These are phyloP conservation scores for Platorchestia sp. DNA, from an alignment of 1,140 invertebrate species.

Conservation along the genomic window DNA sequence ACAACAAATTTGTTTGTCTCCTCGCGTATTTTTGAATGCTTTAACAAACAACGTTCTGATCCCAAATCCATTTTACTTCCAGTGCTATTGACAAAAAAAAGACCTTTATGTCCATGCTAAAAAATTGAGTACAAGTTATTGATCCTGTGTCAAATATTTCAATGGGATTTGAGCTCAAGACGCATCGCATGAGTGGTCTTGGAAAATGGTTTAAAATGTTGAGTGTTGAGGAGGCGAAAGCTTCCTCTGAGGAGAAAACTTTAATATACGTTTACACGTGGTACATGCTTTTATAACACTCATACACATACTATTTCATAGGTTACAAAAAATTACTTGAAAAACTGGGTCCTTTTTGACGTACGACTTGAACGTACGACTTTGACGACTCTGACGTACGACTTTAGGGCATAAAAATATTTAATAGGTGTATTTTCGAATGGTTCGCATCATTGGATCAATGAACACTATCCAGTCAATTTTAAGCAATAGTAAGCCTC, in stretches of 20 bases:
- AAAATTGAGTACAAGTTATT: not conserved
- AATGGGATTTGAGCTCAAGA: not conserved
- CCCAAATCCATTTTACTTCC: not conserved
- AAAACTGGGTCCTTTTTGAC: not conserved
- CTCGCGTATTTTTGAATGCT: not conserved
- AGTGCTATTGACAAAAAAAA: not conserved
- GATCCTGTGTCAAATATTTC: not conserved
- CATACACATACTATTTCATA: not conserved
- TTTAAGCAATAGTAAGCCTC: not conserved
- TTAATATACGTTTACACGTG: not conserved
- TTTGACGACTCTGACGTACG: not conserved
- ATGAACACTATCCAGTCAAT: too few species aligned
- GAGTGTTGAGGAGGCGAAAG: not conserved
- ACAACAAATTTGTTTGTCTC: not conserved
- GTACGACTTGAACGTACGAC: not conserved
- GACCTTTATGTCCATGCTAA: not conserved
- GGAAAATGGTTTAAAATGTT: not conserved
- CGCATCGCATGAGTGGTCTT: not conserved
- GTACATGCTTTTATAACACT: not conserved
- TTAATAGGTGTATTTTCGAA: too few species aligned
- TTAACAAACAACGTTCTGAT: not conserved
- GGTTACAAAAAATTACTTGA: not conserved
- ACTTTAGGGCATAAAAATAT: not conserved
- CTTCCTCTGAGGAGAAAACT: not conserved
- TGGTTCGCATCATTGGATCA: too few species aligned